Base-by-base conservation (phyloP, 2,888 invertebrate species). In the Pyrgus malvae region DNA sequence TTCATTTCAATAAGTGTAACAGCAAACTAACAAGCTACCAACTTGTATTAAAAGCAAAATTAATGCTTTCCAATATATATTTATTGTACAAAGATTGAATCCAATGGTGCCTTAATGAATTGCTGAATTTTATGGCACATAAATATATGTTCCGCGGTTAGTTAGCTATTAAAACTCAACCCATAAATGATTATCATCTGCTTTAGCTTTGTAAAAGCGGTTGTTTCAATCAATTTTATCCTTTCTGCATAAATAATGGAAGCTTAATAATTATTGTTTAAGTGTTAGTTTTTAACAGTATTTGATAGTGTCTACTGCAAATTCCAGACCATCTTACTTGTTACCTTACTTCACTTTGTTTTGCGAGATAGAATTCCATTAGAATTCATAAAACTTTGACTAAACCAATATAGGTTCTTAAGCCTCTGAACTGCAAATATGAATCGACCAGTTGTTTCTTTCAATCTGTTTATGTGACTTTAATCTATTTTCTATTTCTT, bases 101-200 rank as follows among this genome's bases (percentile, higher is more conserved):
- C 14, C 16, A 8, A 35, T 23, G 33, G 23, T 44, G 29, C 23
- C 23, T 14, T 46, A 46, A 35, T 46, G 29, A 23, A 46, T 46
- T 46, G 14, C 21, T 35, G 16, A 16, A 46, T 46, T 35, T 46
- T 46, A 46, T 46, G 12, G 23, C 23, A 9, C 5, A 46, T 46
- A 46, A 46, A 46, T 46, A 46, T 16, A 46, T 35, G 46, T 35
- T 35, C 35, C 1, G 46, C 27, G 12, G 14, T 33, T 23, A 8
- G 42, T 16, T 14, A 46, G 45, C 19, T 19, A 41, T 46, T 14
- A 19, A 41, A 37, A 19, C 14, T 14, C 12, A 11, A 8, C 12
- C 9, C 12, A 45, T 45, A 19, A 45, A 21, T 21, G 33, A 33
- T 33, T 45, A 45, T 9, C 7, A 19, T 17, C 16, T 2, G 16